Base-by-base conservation (phyloP, 2,113 vertebrate genomes). In the Festucalex cinctus region DNA sequence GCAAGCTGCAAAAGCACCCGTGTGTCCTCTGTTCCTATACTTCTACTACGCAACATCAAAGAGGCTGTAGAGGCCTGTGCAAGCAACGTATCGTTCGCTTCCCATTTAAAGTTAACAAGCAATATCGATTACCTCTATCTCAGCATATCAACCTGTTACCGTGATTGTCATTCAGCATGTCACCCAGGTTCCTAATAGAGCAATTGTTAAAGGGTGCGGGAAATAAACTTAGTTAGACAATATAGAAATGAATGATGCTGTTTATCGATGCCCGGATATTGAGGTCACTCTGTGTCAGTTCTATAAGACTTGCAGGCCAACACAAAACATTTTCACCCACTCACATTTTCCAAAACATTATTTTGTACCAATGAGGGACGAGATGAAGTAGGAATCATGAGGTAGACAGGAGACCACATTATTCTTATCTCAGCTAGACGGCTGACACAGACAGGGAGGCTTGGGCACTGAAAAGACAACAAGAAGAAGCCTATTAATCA, bases 401-500 rank as follows among this genome's bases (percentile, higher is more conserved):
- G 68, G 51, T 69, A 48, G 39, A 68, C 74, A 84, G 61, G 73
- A 79, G 67, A 66, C n/a, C 17, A 63, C 22, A 26, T 70, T 84
- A 59, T 78, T 83, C 73, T 81, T 79, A 46, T 79, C 69, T 74
- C 80, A 73, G 71, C 71, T 71, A 71, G 72, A 75, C 77, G 71
- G 69, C 79, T 71, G 74, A 82, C 69, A 78, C 65, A 79, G 83
- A 80, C 67, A 28, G 48, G 54, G 74, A 76, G 68, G 78, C 78
- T 68, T 75, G 80, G 80, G 80, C 83, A 70, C 60, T 43, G 60
- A 43, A 37, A 62, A 62, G 60, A 62, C 77, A 85, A 86, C 73
- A 81, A 85, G 68, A 83, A 85, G 69, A 82, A 70, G 79, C 63
- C 71, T 74, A 79, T 89, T 77, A 87, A 88, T 89, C 84, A 87